phyloP scores from a whole-genome alignment of 2,113 vertebrate genomes.

The Danionella cerebrum region DNA sequence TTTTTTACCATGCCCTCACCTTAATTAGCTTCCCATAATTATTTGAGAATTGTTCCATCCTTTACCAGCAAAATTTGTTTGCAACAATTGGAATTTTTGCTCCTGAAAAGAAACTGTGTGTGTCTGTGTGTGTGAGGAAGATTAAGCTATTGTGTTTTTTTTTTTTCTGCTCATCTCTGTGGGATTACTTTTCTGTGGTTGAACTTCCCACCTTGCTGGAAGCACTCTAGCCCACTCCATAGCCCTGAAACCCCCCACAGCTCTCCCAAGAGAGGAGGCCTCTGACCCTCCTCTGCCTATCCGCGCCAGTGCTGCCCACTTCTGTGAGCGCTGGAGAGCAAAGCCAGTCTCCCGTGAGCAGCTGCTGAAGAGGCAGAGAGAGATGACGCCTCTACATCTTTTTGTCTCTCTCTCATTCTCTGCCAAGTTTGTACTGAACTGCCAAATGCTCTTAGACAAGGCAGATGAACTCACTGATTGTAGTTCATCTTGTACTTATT shows the following conservation, averaged over 20 bases:
- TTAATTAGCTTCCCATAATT: conserved; percentile 1
- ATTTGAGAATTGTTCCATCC: not conserved
- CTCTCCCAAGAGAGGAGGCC: conserved; percentile 39
- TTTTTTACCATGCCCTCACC: not conserved
- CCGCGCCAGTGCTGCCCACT: conserved; percentile 32
- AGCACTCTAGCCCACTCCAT: conserved; percentile 39
- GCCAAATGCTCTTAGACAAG: conserved; percentile 28
- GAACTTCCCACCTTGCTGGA: conserved; percentile 38
- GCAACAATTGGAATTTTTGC: no score
- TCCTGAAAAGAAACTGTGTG: no score
- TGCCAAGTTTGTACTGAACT: conserved; percentile 35
- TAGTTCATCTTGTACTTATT: no score
- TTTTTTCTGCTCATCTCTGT: conserved; percentile 24
- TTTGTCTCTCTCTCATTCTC: conserved; percentile 28
- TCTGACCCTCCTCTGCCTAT: conserved; percentile 37
- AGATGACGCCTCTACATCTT: conserved; percentile 34
- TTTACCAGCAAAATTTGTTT: not conserved
- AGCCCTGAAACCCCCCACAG: conserved; percentile 32
- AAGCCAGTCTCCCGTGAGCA: conserved; percentile 29
- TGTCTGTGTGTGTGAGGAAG: no score
- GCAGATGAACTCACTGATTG: conserved; percentile 19
- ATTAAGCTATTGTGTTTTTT: conserved; percentile 16
- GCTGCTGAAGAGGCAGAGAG: conserved; percentile 44
- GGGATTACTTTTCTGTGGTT: conserved; percentile 24
- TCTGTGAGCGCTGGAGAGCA: conserved; percentile 25